Percentiles rank a stretch among this genome's conserved stretches.
These are phyloP conservation scores for Seriola rivoliana DNA, from an alignment of 2,113 vertebrate genomes.

Conservation along the genomic window DNA sequence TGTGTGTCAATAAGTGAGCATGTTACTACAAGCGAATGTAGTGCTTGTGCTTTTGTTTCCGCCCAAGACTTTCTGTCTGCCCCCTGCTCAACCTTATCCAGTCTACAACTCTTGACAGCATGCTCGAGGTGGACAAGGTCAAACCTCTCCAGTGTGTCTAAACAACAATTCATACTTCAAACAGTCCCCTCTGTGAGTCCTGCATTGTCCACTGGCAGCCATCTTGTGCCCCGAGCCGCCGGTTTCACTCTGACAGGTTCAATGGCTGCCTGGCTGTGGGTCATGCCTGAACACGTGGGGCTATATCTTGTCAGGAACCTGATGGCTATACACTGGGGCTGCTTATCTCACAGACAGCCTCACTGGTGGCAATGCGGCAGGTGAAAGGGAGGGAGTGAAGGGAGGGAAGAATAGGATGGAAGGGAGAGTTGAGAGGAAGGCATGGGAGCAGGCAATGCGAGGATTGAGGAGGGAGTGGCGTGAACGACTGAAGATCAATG, in stretches of 20 bases:
- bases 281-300: conserved; percentile 71
- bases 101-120: conserved; percentile 65
- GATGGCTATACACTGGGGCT: conserved; percentile 70
- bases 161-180: conserved; percentile 74
- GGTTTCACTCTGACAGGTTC: conserved; percentile 77
- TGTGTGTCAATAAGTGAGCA: conserved; percentile 20
- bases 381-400: conserved; percentile 47
- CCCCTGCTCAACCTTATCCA: conserved; percentile 58
- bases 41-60: conserved; percentile 39
- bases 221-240: conserved; percentile 67
- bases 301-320: conserved; percentile 76
- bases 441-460: conserved; percentile 22
- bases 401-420: conserved; percentile 5
- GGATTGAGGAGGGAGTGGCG: background rate
- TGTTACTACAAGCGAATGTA: conserved; percentile 18
- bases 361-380: conserved; percentile 52
- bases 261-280: conserved; percentile 70
- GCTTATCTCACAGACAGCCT: conserved; percentile 74
- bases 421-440: conserved; percentile 28
- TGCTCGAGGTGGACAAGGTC: conserved; percentile 76
- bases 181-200: conserved; percentile 44
- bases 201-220: conserved; percentile 57
- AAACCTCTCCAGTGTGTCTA: conserved; percentile 67
- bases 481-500: conserved; percentile 36
- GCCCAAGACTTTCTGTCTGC: conserved; percentile 42